Percentiles rank a stretch among this genome's conserved stretches.
These are phyloP conservation scores for Himalopsyche anomala DNA, from an alignment of 2,888 invertebrate genomes.

Conservation along the genomic window DNA sequence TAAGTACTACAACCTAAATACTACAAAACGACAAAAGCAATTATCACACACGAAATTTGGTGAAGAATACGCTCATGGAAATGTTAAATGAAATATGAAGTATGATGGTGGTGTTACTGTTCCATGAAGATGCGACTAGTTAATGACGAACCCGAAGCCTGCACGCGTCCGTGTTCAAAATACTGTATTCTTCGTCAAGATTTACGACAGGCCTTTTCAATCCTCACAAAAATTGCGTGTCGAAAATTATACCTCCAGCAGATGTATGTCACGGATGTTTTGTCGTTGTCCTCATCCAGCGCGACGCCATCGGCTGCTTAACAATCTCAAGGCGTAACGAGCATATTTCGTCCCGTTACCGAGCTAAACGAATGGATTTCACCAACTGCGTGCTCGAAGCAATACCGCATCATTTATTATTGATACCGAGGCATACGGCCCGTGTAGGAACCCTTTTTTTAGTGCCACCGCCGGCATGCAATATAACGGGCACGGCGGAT, in stretches of 20 bases:
- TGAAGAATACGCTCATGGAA: not conserved
- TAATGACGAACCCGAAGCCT: not conserved
- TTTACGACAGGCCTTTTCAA: conserved; percentile 22
- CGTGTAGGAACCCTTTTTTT: conserved; percentile 64
- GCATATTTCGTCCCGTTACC: conserved; percentile 60
- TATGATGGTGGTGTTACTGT: not conserved
- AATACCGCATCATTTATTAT: conserved; percentile 66
- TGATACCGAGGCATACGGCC: conserved; percentile 60
- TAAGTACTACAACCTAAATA: not conserved
- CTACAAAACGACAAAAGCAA: not conserved
- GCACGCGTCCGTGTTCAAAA: conserved; percentile 10
- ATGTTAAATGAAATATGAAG: not conserved
- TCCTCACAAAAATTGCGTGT: conserved; percentile 14
- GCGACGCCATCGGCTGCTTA: conserved; percentile 49
- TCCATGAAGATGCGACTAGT: not conserved
- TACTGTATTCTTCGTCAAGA: not conserved
- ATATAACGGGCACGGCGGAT: conserved; percentile 62
- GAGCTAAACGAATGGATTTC: conserved; percentile 61
- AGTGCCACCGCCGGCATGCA: conserved; percentile 62
- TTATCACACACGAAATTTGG: not conserved
- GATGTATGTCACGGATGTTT: conserved; percentile 19
- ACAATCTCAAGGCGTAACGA: conserved; percentile 58
- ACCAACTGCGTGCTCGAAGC: conserved; percentile 64
- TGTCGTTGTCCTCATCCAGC: conserved; percentile 7
- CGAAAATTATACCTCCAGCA: conserved; percentile 18